Evolutionary conservation across 2,113 vertebrate species (phyloP).

Genomic region (Microtus pennsylvanicus): DNA sequence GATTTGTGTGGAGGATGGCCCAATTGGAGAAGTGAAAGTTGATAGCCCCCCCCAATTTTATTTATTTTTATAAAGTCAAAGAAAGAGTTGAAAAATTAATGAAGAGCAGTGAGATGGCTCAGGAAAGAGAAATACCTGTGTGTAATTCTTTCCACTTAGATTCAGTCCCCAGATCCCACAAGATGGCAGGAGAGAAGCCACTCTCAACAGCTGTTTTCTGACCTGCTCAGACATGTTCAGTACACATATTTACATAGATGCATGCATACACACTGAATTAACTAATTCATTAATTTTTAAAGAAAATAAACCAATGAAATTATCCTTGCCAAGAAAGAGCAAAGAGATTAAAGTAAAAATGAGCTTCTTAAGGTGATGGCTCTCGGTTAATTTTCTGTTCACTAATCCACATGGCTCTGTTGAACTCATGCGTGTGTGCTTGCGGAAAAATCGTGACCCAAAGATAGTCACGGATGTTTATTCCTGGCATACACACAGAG

Average conservation of each 20-base stretch:
- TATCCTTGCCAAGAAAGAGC: not conserved
- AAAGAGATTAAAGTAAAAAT: not conserved
- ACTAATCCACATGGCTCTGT: not conserved
- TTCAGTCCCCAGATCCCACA: not conserved
- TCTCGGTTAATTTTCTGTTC: not conserved
- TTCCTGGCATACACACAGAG: not conserved
- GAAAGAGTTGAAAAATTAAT: no score
- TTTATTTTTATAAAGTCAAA: not conserved
- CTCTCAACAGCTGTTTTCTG: not conserved
- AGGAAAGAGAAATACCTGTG: no score
- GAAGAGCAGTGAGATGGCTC: not conserved
- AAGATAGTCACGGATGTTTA: conserved; percentile 61
- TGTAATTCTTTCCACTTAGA: not conserved
- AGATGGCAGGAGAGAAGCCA: not conserved
- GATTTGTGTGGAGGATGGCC: not conserved
- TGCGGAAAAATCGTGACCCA: not conserved
- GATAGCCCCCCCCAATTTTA: not conserved
- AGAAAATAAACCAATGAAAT: not conserved
- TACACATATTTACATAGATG: not conserved
- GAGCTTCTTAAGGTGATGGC: not conserved
- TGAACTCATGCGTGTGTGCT: not conserved
- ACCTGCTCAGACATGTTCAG: not conserved
- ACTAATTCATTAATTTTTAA: not conserved
- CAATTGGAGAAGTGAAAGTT: not conserved
- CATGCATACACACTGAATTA: not conserved